These are phyloP conservation scores for Marcusenius ussheri DNA, from an alignment of 2,113 vertebrate genomes.

Conservation along the genomic window DNA sequence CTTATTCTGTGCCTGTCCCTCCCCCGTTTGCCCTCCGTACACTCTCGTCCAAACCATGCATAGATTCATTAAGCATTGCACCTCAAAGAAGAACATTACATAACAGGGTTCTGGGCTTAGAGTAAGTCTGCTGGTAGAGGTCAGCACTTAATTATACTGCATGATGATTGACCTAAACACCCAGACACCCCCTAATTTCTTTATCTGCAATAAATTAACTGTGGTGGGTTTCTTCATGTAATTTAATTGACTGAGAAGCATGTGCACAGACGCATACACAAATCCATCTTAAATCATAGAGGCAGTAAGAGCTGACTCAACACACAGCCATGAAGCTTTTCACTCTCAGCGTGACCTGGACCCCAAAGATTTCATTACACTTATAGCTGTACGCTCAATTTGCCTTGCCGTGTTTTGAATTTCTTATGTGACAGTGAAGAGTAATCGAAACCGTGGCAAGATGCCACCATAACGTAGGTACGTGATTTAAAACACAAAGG, in stretches of 20 bases:
- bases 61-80: conserved; percentile 37
- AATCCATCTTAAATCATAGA: not conserved
- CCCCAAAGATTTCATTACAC: not conserved
- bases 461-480: not conserved
- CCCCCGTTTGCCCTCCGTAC: conserved; percentile 7
- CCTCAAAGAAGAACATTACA: conserved; percentile 47
- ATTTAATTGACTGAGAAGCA: not conserved
- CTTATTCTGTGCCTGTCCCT: not conserved
- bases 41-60: conserved; percentile 28
- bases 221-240: not conserved
- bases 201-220: conserved; percentile 1
- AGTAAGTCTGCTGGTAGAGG: not conserved
- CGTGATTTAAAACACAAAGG: not conserved
- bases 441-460: not conserved
- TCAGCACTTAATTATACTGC: not conserved
- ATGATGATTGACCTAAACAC: not conserved
- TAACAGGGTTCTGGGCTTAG: conserved; percentile 30
- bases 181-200: not conserved
- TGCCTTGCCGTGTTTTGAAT: not conserved
- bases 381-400: not conserved
- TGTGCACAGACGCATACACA: not conserved
- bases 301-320: not conserved
- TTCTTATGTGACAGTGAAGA: not conserved
- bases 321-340: conserved; percentile 30
- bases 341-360: not conserved